Conservation (phyloP, 2,797 vertebrate genomes). For the Anisognathus igniventris region DNA sequence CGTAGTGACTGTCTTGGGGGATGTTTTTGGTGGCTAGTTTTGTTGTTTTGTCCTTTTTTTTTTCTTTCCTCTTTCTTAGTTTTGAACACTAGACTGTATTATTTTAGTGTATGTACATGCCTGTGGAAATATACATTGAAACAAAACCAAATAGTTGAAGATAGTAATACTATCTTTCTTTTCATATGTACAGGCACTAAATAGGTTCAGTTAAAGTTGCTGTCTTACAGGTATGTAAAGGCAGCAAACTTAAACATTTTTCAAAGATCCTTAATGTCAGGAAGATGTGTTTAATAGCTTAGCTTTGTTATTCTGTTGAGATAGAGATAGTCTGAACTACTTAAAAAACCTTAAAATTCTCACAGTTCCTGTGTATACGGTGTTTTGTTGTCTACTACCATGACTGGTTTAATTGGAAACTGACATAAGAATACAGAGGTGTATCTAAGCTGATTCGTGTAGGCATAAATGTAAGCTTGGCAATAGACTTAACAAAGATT, state of each 20-base stretch:
- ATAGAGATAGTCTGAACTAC: not conserved
- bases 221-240: not conserved
- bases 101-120: not conserved
- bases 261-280: not conserved
- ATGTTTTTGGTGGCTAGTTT: not conserved
- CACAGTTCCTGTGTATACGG: rapidly evolving
- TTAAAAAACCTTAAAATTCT: not conserved
- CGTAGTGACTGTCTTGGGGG: not conserved
- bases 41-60: not conserved
- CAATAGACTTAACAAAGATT: not conserved
- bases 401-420: not conserved
- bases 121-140: not conserved
- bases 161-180: not conserved
- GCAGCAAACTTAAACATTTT: not conserved
- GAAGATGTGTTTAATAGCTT: not conserved
- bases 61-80: not conserved
- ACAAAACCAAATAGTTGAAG: not conserved
- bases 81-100: not conserved
- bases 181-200: not conserved
- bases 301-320: not conserved
- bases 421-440: not conserved
- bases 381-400: not conserved
- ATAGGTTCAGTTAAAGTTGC: not conserved
- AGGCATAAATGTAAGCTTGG: not conserved
- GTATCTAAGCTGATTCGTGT: not conserved